Evolutionary conservation across 2,113 vertebrate species (phyloP).

Genomic region (Chiloscyllium plagiosum): DNA sequence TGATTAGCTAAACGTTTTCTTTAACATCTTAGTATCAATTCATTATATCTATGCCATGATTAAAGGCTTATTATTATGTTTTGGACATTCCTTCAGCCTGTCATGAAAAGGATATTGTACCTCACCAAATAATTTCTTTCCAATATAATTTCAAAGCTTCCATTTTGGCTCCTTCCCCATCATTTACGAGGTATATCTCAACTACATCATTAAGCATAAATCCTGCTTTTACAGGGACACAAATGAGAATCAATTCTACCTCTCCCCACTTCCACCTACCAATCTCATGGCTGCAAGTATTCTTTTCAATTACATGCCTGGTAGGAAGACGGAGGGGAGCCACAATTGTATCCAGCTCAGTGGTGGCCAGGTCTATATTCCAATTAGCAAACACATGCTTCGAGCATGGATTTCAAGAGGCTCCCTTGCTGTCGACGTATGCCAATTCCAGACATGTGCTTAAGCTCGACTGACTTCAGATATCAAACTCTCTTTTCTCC

Average conservation of each 20-base stretch:
- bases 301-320: not conserved
- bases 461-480: not conserved
- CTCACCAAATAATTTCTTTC: not conserved
- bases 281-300: not conserved
- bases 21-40: not conserved
- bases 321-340: not conserved
- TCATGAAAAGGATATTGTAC: not conserved
- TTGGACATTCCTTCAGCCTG: not conserved
- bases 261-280: not conserved
- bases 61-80: slow-evolving; percentile 1
- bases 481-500: not conserved
- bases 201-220: not conserved
- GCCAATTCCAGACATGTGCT: not conserved
- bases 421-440: not conserved
- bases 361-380: not conserved
- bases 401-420: not conserved
- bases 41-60: not conserved
- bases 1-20: not conserved
- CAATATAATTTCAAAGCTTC: not conserved
- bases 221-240: not conserved
- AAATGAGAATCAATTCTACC: not conserved
- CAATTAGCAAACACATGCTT: not conserved
- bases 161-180: not conserved
- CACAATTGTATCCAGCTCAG: not conserved
- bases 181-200: not conserved